phyloP scores from a whole-genome alignment of 2,113 vertebrate genomes.

The Eupsittula cactorum region DNA sequence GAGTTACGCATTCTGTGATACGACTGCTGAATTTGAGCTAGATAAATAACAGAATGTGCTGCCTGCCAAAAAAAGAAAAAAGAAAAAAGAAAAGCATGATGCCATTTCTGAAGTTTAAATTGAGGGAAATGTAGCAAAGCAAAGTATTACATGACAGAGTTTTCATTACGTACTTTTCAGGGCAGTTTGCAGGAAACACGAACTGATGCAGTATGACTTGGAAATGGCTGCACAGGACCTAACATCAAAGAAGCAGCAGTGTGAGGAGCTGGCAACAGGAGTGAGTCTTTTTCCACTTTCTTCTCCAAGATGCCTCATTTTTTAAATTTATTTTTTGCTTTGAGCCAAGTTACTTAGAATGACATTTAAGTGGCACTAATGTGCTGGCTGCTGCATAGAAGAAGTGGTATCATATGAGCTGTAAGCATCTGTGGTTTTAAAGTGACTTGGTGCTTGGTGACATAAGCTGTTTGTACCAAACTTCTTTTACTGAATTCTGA shows the following conservation, averaged over 20 bases:
- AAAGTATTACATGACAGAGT: neutral
- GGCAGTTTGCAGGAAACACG: constrained; percentile 94
- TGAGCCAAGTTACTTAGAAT: constrained; percentile 40
- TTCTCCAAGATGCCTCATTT: constrained; percentile 11
- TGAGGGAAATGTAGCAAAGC: neutral
- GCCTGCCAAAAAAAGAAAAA: neutral
- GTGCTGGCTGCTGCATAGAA: neutral
- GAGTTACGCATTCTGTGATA: neutral
- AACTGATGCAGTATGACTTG: constrained; percentile 92
- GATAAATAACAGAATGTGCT: neutral
- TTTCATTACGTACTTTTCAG: constrained; percentile 70
- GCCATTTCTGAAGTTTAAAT: constrained; percentile 3
- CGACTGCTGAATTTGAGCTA: neutral
- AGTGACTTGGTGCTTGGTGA: constrained; percentile 13
- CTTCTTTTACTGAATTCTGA: neutral
- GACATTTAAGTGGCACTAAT: constrained; percentile 27
- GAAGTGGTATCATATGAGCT: neutral
- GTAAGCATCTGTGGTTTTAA: constrained; percentile 14
- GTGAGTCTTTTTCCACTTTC: constrained; percentile 72
- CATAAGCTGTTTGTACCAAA: neutral
- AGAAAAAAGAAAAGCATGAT: neutral
- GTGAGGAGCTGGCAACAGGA: constrained; percentile 92
- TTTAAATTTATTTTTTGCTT: neutral
- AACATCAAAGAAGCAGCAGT: constrained; percentile 91
- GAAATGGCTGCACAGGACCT: constrained; percentile 89